Evolutionary conservation across 30 jellyfish, hydroid and myxozoan species (phyloP).

Genomic region (Hydractinia echinata): DNA sequence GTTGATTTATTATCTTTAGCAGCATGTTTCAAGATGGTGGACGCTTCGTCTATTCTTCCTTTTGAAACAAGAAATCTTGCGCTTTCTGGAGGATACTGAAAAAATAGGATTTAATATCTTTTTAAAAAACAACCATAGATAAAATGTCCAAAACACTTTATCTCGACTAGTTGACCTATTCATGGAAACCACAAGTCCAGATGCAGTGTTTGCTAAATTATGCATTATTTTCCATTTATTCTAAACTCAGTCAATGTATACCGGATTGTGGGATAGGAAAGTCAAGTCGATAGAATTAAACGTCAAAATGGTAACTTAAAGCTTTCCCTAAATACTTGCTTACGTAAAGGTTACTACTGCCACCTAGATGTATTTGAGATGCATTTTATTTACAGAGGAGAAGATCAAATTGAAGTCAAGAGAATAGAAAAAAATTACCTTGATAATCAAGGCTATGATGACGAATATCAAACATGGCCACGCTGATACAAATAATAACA

Average conservation of each 20-base stretch:
- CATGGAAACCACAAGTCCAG: too few relatives aligned
- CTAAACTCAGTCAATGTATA: too few relatives aligned
- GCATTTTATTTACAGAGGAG: neutral
- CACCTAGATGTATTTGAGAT: neutral
- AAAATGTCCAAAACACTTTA: neutral
- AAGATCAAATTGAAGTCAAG: neutral
- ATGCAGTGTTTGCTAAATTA: too few relatives aligned
- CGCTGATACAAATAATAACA: constrained; percentile 74
- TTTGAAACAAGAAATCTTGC: constrained; percentile 79
- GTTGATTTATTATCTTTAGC: constrained; percentile 61
- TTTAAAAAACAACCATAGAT: neutral
- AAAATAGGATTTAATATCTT: neutral
- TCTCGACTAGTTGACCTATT: too few relatives aligned
- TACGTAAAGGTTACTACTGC: neutral
- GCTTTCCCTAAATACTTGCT: neutral
- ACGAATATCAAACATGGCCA: constrained; percentile 86
- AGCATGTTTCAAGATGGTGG: constrained; percentile 46
- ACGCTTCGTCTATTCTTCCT: constrained; percentile 80
- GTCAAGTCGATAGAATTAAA: too few relatives aligned
- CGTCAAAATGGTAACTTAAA: neutral
- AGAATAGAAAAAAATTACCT: constrained; percentile 34
- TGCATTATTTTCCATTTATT: too few relatives aligned
- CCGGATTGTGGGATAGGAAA: too few relatives aligned
- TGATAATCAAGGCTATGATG: constrained; percentile 40
- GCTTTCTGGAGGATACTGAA: constrained; percentile 80